Evolutionary conservation across 2,888 invertebrate genomes (phyloP).

Genomic region (Prosopocoilus inquinatus): DNA sequence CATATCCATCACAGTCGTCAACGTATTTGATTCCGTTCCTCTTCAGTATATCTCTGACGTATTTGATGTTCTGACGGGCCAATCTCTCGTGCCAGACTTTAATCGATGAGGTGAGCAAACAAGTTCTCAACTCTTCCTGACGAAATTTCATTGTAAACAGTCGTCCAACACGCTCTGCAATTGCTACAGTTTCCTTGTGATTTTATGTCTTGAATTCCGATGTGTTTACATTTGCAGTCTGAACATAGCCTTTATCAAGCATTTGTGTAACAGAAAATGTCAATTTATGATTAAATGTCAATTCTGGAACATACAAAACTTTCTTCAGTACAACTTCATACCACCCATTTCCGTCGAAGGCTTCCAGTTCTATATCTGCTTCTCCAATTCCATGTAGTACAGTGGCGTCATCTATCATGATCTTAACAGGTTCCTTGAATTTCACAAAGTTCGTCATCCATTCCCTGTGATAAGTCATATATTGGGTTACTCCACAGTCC

Average conservation of each 20-base stretch:
- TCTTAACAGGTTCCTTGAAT: background rate
- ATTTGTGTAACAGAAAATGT: slow-evolving; percentile 32
- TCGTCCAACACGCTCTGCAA: no score
- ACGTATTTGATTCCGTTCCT: no score
- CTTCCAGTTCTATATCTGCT: slow-evolving; percentile 31
- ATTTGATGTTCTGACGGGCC: no score
- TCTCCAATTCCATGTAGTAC: slow-evolving; percentile 29
- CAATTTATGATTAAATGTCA: slow-evolving; percentile 29
- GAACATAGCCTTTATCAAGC: slow-evolving; percentile 31
- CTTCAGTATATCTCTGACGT: no score
- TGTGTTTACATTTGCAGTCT: no score
- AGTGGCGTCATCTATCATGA: slow-evolving; percentile 23
- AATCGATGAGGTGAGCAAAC: no score
- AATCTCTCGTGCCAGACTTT: no score
- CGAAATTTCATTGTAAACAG: no score
- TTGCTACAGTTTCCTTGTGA: no score
- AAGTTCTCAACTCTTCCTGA: no score
- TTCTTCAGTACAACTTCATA: slow-evolving; percentile 20
- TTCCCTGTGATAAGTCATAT: slow-evolving; percentile 28
- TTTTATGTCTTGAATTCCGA: no score
- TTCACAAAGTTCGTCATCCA: slow-evolving; percentile 24
- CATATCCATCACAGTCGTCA: no score
- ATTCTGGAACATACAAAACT: slow-evolving; percentile 26
- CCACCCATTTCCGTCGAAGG: slow-evolving; percentile 30
- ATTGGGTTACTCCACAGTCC: slow-evolving; percentile 32